phyloP scores from a whole-genome alignment of 1,140 invertebrate species.

The Halotydeus destructor region DNA sequence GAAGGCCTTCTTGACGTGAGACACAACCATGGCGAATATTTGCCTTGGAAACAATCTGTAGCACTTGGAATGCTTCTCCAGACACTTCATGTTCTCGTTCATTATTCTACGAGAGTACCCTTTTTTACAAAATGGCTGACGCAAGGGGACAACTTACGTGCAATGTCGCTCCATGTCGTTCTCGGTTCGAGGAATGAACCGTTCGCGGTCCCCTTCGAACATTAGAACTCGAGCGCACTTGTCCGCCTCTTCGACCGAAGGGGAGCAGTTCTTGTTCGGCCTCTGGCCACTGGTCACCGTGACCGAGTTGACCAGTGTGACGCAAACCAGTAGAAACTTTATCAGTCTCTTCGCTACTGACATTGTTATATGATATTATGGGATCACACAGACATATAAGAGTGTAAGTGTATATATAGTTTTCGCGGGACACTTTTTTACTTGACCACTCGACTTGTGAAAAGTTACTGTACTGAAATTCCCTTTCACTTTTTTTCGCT shows the following conservation, averaged over 20 bases:
- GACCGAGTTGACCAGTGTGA: too few species aligned
- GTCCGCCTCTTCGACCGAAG: not conserved
- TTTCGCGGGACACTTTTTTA: too few species aligned
- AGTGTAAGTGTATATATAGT: too few species aligned
- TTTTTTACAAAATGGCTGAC: not conserved
- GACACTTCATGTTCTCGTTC: conserved; percentile 1
- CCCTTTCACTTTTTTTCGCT: too few species aligned
- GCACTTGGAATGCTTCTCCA: conserved; percentile 1
- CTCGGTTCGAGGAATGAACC: not conserved
- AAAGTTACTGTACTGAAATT: too few species aligned
- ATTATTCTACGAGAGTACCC: conserved; percentile 6
- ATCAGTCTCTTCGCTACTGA: too few species aligned
- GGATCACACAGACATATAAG: too few species aligned
- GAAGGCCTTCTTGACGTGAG: not conserved
- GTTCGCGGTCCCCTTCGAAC: conserved; percentile 4
- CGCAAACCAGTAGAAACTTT: too few species aligned
- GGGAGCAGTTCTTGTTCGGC: conserved; percentile 2
- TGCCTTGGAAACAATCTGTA: conserved; percentile 1
- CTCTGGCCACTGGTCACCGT: too few species aligned
- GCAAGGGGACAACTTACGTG: not conserved
- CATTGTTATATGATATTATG: too few species aligned
- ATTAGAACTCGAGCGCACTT: conserved; percentile 1
- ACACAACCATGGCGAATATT: not conserved
- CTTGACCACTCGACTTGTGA: too few species aligned
- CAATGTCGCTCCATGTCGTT: conserved; percentile 2